These are phyloP conservation scores for Bubo scandiacus DNA, from an alignment of 2,113 vertebrate species.

Conservation along the genomic window DNA sequence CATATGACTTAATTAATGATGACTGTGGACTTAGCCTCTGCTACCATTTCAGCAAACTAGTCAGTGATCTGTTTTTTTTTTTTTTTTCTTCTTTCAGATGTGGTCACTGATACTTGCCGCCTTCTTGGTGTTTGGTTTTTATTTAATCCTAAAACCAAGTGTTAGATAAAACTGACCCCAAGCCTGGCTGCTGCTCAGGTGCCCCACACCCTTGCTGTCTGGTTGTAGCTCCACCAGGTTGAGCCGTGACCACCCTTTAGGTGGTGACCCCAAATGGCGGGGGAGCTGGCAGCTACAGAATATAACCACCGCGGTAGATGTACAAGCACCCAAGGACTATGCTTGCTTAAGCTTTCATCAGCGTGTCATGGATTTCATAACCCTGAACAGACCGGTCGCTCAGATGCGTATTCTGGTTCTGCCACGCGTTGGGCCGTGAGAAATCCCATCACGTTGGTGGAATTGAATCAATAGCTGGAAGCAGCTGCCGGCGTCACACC, in stretches of 20 bases:
- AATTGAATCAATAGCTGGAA: background rate
- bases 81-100: background rate
- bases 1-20: constrained; percentile 67
- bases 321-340: background rate
- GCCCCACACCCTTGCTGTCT: background rate
- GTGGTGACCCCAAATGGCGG: background rate
- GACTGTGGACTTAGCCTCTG: constrained; percentile 64
- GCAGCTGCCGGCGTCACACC: fast-evolving
- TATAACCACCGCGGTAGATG: fast-evolving
- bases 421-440: fast-evolving
- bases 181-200: background rate
- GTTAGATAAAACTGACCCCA: background rate
- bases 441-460: background rate
- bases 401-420: background rate
- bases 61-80: background rate
- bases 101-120: background rate
- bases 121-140: background rate
- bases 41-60: constrained; percentile 50
- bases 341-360: background rate
- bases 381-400: fast-evolving
- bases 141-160: background rate
- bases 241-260: background rate
- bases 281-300: background rate
- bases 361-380: background rate
- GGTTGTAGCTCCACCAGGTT: background rate